These are phyloP conservation scores for Tretioscincus oriximinensis DNA, from an alignment of 2,113 vertebrate genomes.

Conservation along the genomic window DNA sequence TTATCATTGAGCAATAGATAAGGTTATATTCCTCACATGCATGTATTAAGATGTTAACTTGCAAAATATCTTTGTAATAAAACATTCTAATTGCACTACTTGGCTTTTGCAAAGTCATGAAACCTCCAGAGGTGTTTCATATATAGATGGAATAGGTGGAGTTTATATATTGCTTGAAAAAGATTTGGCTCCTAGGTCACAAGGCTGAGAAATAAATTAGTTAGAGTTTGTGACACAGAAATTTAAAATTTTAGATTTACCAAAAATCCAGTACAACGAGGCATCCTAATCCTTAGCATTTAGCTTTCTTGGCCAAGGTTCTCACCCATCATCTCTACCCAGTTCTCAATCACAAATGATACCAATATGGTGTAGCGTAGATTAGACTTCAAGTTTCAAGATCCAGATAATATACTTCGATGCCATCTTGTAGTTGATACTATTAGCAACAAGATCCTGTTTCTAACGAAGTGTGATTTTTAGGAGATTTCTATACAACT, in stretches of 20 bases:
- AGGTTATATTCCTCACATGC: background rate
- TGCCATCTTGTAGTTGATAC: conserved; percentile 6
- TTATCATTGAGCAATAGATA: conserved; percentile 36
- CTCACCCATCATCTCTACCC: conserved; percentile 43
- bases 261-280: background rate
- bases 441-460: conserved; percentile 33
- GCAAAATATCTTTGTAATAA: conserved; percentile 34
- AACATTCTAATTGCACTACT: conserved; percentile 29
- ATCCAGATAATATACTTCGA: conserved; percentile 42
- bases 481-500: conserved; percentile 10
- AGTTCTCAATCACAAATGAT: conserved; percentile 47
- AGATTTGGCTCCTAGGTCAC: background rate
- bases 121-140: rapidly evolving
- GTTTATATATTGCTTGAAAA: background rate
- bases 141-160: background rate
- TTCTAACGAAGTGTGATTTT: background rate
- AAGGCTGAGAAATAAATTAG: background rate
- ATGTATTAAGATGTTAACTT: conserved; percentile 30
- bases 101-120: conserved; percentile 21
- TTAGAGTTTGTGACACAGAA: background rate
- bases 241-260: background rate
- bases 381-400: conserved; percentile 40
- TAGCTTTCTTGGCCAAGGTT: conserved; percentile 25
- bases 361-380: conserved; percentile 25
- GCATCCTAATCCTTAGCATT: background rate